phyloP scores from a whole-genome alignment of 1,140 invertebrate genomes.

The Hesperophylax magnus region DNA sequence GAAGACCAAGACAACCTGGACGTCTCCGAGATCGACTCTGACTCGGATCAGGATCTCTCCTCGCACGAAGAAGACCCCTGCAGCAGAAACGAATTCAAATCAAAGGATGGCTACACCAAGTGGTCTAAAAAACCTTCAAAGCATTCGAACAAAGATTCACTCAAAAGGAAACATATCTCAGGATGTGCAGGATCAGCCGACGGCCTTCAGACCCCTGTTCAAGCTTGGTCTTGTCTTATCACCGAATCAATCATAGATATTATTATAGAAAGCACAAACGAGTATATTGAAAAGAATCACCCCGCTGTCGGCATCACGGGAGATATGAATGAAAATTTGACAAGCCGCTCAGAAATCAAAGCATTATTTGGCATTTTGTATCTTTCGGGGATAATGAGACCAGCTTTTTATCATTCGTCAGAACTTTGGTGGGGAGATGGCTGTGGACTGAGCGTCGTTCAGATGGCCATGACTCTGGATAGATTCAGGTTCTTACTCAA shows the following conservation, averaged over 20 bases:
- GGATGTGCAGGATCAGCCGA: conserved; percentile 48
- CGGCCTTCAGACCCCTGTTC: conserved; percentile 61
- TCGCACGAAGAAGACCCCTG: conserved; percentile 59
- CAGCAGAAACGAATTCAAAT: conserved; percentile 62
- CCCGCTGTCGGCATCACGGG: conserved; percentile 46
- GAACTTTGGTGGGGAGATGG: conserved; percentile 68
- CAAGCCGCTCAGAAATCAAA: conserved; percentile 66
- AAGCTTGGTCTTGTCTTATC: conserved; percentile 68
- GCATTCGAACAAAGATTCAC: conserved; percentile 4
- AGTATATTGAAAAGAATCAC: conserved; percentile 61
- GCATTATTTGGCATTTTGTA: conserved; percentile 70
- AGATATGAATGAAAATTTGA: conserved; percentile 55
- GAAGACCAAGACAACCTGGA: conserved; percentile 65
- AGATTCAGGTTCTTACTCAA: conserved; percentile 68
- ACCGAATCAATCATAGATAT: conserved; percentile 67
- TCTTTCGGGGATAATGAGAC: conserved; percentile 66
- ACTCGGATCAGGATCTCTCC: conserved; percentile 63
- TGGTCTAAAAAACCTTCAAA: conserved; percentile 47
- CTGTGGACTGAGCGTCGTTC: conserved; percentile 64
- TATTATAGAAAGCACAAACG: conserved; percentile 68
- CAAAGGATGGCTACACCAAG: conserved; percentile 59
- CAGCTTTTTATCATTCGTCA: conserved; percentile 64
- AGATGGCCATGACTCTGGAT: conserved; percentile 66
- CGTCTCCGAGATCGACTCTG: conserved; percentile 66
- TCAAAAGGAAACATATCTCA: conserved; percentile 50